phyloP scores from a whole-genome alignment of 2,113 vertebrate species.

The Nicator chloris region DNA sequence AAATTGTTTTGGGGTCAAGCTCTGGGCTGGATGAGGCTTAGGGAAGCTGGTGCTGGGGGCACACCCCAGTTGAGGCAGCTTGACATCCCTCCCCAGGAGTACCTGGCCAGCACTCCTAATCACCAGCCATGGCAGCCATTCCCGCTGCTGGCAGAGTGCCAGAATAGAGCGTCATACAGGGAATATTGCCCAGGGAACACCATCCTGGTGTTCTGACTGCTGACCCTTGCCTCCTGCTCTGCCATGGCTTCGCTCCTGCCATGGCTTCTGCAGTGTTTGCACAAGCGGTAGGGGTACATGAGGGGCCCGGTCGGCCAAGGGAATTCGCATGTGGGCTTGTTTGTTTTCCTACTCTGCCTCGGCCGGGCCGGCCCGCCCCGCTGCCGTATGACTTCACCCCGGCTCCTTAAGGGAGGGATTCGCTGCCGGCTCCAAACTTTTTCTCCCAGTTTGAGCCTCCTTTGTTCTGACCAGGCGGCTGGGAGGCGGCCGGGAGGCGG shows the following conservation, averaged over 20 bases:
- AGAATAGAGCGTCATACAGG: not conserved
- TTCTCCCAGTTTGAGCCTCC: not conserved
- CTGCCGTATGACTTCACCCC: conserved; percentile 13
- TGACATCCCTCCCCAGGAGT: not conserved
- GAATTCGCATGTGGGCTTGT: conserved; percentile 12
- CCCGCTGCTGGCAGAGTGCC: not conserved
- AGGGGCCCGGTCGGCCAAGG: not conserved
- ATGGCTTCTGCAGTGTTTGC: not conserved
- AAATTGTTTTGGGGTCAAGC: not conserved
- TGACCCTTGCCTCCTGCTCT: accelerated
- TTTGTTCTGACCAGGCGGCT: not conserved
- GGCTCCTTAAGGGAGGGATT: conserved; percentile 1
- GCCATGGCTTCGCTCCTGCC: not conserved
- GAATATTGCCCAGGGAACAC: not conserved
- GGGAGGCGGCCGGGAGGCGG: not conserved
- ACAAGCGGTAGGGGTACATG: not conserved
- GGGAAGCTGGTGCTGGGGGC: not conserved
- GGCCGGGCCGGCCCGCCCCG: not conserved
- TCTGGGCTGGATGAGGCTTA: not conserved
- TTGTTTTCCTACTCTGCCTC: not conserved
- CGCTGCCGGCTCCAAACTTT: not conserved
- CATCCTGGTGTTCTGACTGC: accelerated
- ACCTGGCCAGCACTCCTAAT: not conserved
- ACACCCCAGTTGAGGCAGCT: not conserved
- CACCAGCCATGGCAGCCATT: not conserved